Conservation (phyloP, 2,113 vertebrate species). For the Hypomesus transpacificus region DNA sequence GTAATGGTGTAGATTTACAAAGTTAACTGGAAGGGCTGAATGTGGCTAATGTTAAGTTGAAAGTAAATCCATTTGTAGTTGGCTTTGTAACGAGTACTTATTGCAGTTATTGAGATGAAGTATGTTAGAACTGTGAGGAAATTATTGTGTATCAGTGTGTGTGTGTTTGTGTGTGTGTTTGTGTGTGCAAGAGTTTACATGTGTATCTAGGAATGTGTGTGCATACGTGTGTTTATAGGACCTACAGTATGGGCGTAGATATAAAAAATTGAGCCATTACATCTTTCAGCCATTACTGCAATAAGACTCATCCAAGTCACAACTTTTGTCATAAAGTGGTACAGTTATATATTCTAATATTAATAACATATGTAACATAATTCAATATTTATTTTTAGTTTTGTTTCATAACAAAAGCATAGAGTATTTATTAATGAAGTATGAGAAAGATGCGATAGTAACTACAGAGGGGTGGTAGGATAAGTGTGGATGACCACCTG, state of each 20-base stretch:
- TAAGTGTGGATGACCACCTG: too few relatives aligned
- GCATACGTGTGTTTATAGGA: constrained; percentile 4
- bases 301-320: background rate
- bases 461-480: too few relatives aligned
- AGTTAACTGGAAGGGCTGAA: background rate
- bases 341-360: too few relatives aligned
- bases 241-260: constrained; percentile 1
- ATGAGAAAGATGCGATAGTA: too few relatives aligned
- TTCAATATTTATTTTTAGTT: too few relatives aligned
- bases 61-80: constrained; percentile 37
- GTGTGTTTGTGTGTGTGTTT: constrained; percentile 1
- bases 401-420: too few relatives aligned
- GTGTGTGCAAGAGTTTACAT: constrained; percentile 1
- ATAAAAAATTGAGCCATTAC: constrained; percentile 39
- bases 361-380: too few relatives aligned
- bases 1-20: background rate
- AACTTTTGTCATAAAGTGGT: too few relatives aligned
- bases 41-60: constrained; percentile 3
- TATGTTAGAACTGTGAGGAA: background rate
- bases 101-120: background rate
- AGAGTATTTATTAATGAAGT: too few relatives aligned
- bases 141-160: background rate
- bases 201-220: constrained; percentile 15
- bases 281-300: constrained; percentile 19
- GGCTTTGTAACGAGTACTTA: constrained; percentile 32